Evolutionary conservation across 2,888 invertebrate species (phyloP), one percentile per base, ranked within the genome.

Genomic region (Andricus curvator): DNA sequence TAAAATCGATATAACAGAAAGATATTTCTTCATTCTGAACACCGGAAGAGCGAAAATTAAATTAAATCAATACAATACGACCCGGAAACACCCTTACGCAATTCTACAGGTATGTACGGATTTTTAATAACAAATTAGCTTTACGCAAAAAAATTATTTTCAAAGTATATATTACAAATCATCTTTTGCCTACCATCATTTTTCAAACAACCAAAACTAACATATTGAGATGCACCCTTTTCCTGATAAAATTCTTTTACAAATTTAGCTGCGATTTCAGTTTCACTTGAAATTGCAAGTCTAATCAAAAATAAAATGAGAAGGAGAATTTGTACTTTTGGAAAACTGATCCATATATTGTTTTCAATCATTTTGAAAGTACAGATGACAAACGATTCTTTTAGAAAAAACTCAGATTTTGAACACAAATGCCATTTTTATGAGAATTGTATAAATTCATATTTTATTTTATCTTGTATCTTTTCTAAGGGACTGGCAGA

Each of bases 131-230:
- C 11, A 41, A 41, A 41, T 41, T 13, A 41, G 41, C 13, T 2
- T 41, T 13, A 41, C 13, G 9, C 41, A 41, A 41, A 41, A 11
- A 11, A 41, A 0, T 1, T 41, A 2, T 41, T 41, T 41, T 41
- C 13, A 41, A 13, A 41, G 13, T 13, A 41, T 41, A 41, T 41
- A 3, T 13, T 41, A 2, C 11, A 41, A 41, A 4, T 41, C 11
- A 41, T 37, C 9, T 37, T 37, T 37, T 17, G 4, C 48, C 48
- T 84, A 87, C 86, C 86, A 11, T 78, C 70, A 25, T 51, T 48
- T 41, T 84, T 77, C 88, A 86, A 87, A 67, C 88, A 88, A 25
- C 81, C 86, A 64, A 88, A 87, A 3, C 80, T 80, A 33, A 83
- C 82, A 51, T 87, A 78, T n/a, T 87, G 84, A 9, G 51, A 79